Conservation (phyloP, 2,888 invertebrate genomes). For the Drepanosiphum platanoidis region DNA sequence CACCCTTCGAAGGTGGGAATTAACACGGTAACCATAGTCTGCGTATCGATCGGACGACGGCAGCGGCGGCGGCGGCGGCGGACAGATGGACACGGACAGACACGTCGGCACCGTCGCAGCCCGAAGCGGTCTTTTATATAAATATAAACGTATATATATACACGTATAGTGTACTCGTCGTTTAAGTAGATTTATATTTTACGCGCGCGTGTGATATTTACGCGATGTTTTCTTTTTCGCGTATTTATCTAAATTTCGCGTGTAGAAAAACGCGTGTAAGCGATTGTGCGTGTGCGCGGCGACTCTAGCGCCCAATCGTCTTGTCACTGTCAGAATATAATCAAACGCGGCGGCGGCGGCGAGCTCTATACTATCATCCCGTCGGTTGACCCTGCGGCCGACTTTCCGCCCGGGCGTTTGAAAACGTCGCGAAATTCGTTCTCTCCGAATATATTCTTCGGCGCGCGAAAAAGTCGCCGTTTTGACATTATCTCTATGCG, state of each 20-base stretch:
- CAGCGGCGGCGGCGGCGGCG: conserved; percentile 19
- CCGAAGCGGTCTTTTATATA: neutral
- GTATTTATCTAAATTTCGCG: neutral
- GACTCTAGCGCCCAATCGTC: conserved; percentile 33
- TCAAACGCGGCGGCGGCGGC: neutral
- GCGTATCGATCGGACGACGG: conserved; percentile 50
- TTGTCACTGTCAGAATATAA: conserved; percentile 38
- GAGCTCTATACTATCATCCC: neutral
- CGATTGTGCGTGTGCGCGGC: neutral
- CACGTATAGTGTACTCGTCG: neutral
- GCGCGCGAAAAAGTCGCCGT: too few species aligned
- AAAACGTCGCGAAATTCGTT: too few species aligned
- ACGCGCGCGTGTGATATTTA: neutral
- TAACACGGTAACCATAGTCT: conserved; percentile 61
- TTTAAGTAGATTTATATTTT: neutral
- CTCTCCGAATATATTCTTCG: too few species aligned
- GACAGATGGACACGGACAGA: conserved; percentile 59
- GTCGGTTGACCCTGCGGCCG: neutral
- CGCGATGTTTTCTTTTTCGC: neutral
- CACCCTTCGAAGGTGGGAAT: conserved; percentile 62
- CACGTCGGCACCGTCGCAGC: conserved; percentile 56
- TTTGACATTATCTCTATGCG: too few species aligned
- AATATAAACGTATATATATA: neutral
- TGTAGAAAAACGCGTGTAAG: neutral
- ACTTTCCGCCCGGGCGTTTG: neutral